A percentile compares a stretch with the other conserved stretches of the same genome.
Evolutionary conservation across 2,888 invertebrate genomes (phyloP).

Genomic region (Spilarctia lutea): DNA sequence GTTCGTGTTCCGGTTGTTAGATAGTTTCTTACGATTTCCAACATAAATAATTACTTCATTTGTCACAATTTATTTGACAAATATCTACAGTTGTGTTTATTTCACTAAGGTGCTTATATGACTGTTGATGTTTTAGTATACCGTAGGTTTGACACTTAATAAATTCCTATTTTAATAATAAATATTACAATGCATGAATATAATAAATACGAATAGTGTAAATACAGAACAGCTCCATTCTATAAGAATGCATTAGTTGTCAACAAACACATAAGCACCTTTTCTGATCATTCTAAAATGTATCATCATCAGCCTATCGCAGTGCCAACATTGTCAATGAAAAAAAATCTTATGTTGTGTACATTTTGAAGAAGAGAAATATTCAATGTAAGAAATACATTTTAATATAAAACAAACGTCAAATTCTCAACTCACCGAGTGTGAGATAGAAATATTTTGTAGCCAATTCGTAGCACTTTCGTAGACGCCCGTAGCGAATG

Average conservation of each 20-base stretch:
- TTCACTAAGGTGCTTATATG: constrained; percentile 16
- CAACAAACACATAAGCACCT: no score
- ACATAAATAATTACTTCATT: constrained; percentile 39
- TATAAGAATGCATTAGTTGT: background rate
- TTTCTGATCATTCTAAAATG: background rate
- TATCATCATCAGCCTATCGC: background rate
- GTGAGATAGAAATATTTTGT: constrained; percentile 45
- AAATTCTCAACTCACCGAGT: constrained; percentile 20
- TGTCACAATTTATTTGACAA: constrained; percentile 27
- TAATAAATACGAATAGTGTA: background rate
- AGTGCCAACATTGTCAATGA: background rate
- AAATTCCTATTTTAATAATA: background rate
- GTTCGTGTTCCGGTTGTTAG: constrained; percentile 20
- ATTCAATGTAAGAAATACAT: background rate
- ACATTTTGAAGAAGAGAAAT: background rate
- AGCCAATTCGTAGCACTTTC: constrained; percentile 66
- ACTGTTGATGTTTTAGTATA: constrained; percentile 3
- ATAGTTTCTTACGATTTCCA: constrained; percentile 34
- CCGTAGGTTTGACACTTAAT: background rate
- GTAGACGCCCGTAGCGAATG: constrained; percentile 67
- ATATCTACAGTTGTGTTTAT: constrained; percentile 26
- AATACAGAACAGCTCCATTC: background rate
- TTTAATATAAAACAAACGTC: constrained; percentile 16
- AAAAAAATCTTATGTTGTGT: background rate
- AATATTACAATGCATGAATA: background rate